Conservation (phyloP, 2,797 vertebrate genomes). For the Monodelphis domestica region DNA sequence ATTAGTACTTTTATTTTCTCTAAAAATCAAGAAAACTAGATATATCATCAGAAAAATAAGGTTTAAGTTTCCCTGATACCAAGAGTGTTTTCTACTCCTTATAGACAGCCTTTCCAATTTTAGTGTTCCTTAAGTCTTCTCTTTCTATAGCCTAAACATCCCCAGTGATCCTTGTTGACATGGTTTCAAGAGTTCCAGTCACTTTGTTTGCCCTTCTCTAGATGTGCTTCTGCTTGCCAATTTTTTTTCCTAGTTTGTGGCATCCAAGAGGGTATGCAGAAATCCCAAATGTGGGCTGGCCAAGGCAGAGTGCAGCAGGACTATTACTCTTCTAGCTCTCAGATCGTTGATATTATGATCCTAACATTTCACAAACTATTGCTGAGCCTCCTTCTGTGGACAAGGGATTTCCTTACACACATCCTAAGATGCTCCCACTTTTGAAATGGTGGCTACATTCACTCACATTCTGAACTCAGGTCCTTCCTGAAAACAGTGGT, state of each 20-base stretch:
- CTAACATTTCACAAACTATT: not conserved
- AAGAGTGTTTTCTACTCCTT: not conserved
- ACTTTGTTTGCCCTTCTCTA: not conserved
- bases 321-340: not conserved
- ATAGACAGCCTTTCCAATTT: too few relatives aligned
- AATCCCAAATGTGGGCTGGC: not conserved
- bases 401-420: not conserved
- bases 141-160: not conserved
- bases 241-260: not conserved
- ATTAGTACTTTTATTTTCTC: not conserved
- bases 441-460: not conserved
- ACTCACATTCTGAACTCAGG: not conserved
- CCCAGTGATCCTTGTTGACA: not conserved
- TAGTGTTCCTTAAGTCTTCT: not conserved
- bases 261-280: not conserved
- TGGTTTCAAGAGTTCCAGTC: not conserved
- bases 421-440: not conserved
- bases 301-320: not conserved
- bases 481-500: not conserved
- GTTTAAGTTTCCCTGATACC: not conserved
- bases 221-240: not conserved
- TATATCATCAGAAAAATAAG: not conserved
- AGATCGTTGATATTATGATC: not conserved
- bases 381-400: not conserved
- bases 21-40: not conserved